phyloP scores from a whole-genome alignment of 1,140 invertebrate genomes.

The Nylanderia fulva region DNA sequence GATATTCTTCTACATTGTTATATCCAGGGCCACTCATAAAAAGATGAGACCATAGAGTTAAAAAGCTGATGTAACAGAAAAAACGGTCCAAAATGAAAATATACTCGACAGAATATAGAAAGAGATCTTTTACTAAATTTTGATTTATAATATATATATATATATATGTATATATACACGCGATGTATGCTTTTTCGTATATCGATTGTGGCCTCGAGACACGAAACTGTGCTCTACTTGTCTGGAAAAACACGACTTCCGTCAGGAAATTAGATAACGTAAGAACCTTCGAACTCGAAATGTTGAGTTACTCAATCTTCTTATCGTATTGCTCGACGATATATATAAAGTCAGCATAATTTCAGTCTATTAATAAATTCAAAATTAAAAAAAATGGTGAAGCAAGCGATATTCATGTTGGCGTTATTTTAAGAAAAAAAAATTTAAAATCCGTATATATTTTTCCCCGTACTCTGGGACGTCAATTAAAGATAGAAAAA shows the following conservation, averaged over 20 bases:
- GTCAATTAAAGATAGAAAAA: constrained; percentile 3
- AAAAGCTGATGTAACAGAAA: constrained; percentile 31
- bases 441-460: not conserved
- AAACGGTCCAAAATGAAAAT: not conserved
- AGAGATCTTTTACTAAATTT: constrained; percentile 13
- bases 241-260: constrained; percentile 35
- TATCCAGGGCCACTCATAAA: not conserved
- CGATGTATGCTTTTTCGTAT: not conserved
- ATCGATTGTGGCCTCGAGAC: not conserved
- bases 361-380: constrained; percentile 13
- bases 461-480: not conserved
- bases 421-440: not conserved
- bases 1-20: constrained; percentile 21
- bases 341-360: not conserved
- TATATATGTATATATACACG: not conserved
- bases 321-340: constrained; percentile 24
- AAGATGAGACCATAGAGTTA: not conserved
- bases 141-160: no score
- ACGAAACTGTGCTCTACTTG: not conserved
- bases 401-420: not conserved
- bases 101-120: not conserved
- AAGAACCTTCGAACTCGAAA: constrained; percentile 44
- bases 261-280: constrained; percentile 51
- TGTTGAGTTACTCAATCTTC: constrained; percentile 39
- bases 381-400: constrained; percentile 9